Evolutionary conservation across 2,888 invertebrate species (phyloP).

Genomic region (Amphipyra tragopoginis): DNA sequence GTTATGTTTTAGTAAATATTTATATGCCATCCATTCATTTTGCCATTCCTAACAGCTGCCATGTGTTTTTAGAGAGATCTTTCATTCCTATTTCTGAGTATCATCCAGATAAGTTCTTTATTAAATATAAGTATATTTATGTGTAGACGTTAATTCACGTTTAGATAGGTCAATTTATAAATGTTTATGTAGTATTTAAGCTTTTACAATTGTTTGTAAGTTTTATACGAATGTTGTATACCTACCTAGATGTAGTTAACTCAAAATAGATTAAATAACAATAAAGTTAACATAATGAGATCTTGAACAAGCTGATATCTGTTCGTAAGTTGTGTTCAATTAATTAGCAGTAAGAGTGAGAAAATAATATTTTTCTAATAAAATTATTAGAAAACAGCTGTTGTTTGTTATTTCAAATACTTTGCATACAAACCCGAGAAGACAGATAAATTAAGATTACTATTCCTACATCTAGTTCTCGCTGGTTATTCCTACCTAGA

Average conservation of each 20-base stretch:
- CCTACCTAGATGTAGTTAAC: conserved; percentile 4
- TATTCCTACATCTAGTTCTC: no score
- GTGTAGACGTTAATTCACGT: conserved; percentile 18
- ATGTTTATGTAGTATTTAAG: conserved; percentile 18
- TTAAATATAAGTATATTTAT: conserved; percentile 21
- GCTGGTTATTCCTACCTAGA: no score
- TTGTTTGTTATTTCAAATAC: neutral
- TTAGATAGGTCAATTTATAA: conserved; percentile 41
- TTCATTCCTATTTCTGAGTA: conserved; percentile 1
- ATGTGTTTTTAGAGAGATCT: conserved; percentile 4
- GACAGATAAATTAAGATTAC: neutral
- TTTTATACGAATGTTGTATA: conserved; percentile 31
- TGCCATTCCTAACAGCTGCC: neutral
- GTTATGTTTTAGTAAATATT: conserved; percentile 2
- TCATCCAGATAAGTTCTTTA: conserved; percentile 14
- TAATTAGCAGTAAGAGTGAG: neutral
- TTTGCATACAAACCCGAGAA: neutral
- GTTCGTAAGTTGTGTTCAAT: conserved; percentile 25
- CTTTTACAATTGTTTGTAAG: conserved; percentile 35
- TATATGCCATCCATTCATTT: neutral
- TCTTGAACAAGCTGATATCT: conserved; percentile 34
- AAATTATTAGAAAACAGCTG: conserved; percentile 2
- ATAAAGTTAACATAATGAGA: conserved; percentile 3
- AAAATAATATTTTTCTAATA: conserved; percentile 4
- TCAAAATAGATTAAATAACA: conserved; percentile 10